These are phyloP conservation scores for Opisthograptis luteolata DNA, from an alignment of 2,888 invertebrate species.

Conservation along the genomic window DNA sequence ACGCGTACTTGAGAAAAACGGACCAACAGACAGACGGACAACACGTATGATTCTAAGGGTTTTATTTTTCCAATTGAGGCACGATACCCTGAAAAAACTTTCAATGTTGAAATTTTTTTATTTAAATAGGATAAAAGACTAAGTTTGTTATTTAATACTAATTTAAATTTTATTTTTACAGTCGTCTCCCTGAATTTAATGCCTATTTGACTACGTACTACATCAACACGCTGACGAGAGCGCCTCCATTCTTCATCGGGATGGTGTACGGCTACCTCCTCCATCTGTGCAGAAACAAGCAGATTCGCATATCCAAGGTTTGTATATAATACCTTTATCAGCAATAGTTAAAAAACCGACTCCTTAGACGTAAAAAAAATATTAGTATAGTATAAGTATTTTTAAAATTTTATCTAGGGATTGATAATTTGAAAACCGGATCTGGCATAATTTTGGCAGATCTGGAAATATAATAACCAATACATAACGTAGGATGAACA, in stretches of 20 bases:
- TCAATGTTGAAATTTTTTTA: no score
- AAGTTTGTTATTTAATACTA: neutral
- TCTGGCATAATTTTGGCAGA: no score
- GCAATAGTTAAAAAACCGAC: neutral
- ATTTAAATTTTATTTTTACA: slow-evolving; percentile 23
- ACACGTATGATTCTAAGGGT: no score
- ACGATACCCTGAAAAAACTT: no score
- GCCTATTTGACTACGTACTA: slow-evolving; percentile 51
- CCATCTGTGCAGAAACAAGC: slow-evolving; percentile 50
- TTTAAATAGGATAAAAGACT: neutral
- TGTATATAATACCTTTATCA: neutral
- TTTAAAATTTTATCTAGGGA: neutral
- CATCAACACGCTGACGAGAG: slow-evolving; percentile 57
- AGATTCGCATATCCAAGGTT: slow-evolving; percentile 49
- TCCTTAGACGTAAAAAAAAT: no score
- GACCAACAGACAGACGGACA: no score
- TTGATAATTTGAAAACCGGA: no score
- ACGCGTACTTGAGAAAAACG: no score
- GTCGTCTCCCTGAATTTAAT: slow-evolving; percentile 39
- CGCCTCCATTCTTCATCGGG: slow-evolving; percentile 63
- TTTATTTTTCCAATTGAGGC: no score
- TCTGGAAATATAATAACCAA: no score
- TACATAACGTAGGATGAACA: no score
- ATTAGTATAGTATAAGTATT: neutral
- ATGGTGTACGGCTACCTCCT: slow-evolving; percentile 62